Evolutionary conservation across 2,888 invertebrate species (phyloP), one percentile per base, ranked within the genome.

Genomic region (Ypsolopha scabrella): DNA sequence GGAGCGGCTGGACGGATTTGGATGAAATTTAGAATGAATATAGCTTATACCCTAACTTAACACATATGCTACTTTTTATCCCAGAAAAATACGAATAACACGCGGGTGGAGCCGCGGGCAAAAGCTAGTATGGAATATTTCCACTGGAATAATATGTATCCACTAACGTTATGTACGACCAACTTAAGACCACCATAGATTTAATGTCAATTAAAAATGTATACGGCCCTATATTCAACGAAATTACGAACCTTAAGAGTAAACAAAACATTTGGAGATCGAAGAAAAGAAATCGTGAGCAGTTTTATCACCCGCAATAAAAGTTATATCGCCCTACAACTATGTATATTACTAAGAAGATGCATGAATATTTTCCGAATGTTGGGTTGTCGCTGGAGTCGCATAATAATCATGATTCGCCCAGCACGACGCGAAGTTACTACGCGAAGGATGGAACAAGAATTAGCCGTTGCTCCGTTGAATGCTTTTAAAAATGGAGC

Each of bases 371-470:
- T 73, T 61, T 65, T 64, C 64, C 62, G 63, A 69, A 65, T 62
- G 63, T 63, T 69, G 63, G 63, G 64, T 67, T 60, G 60, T 58
- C 57, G 58, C 50, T 50, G 6, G 34, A 55, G 60, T 63, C 71
- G 72, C 67, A 71, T 75, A 71, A 72, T 75, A 72, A 79, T 72
- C 72, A 68, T 74, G 76, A 70, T 70, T 68, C 62, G 72, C 77
- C 61, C 78, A 78, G 80, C 78, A 78, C 71, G 79, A 74, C 70
- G 63, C 63, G 66, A 73, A 77, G 60, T 76, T 73, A 77, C 68
- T 66, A 72, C 70, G 70, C 70, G 68, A 73, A 71, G 71, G 72
- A 72, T 68, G 70, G 67, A 70, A 77, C 66, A 61, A 72, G 75
- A 73, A 74, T 77, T 73, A 69, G 66, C 63, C 71, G 70, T 69